phyloP scores from a whole-genome alignment of 30 jellyfish, hydroid and myxozoan species.

The Hydra vulgaris region DNA sequence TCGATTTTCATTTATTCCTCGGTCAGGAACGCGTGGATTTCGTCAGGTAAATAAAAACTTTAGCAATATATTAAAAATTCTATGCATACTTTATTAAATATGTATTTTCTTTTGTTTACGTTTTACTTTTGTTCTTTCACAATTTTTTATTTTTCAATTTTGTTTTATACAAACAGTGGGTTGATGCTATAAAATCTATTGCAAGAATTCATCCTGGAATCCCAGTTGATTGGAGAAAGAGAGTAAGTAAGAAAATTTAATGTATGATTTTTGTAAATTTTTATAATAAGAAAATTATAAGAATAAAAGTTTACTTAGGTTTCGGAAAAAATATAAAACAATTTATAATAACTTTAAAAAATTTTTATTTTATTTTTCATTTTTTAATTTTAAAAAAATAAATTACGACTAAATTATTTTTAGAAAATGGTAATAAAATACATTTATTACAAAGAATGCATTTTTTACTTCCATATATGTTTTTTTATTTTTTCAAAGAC shows the following conservation, averaged over 20 bases:
- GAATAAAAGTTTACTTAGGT: not conserved
- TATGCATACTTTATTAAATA: not conserved
- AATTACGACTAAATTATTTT: no score
- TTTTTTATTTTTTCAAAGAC: slow-evolving; percentile 31
- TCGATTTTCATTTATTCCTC: slow-evolving; percentile 87
- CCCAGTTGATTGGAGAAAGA: slow-evolving; percentile 77
- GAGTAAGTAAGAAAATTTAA: slow-evolving; percentile 75
- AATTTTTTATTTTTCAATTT: not conserved
- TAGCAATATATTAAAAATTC: not conserved
- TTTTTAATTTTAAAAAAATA: no score
- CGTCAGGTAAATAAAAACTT: slow-evolving; percentile 60
- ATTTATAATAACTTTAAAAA: no score
- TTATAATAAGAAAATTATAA: no score
- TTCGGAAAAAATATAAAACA: no score
- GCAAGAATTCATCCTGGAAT: slow-evolving; percentile 80
- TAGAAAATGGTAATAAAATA: no score
- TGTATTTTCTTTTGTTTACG: not conserved
- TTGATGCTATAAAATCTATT: slow-evolving; percentile 85
- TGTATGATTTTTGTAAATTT: no score
- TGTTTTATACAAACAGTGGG: slow-evolving; percentile 54
- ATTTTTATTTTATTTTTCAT: no score
- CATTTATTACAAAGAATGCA: no score
- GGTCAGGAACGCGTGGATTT: slow-evolving; percentile 93
- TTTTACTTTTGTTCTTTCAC: not conserved
- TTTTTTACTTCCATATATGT: no score